Evolutionary conservation across 2,888 invertebrate genomes (phyloP), one percentile per base, ranked within the genome.

Genomic region (Nasonia oneida): DNA sequence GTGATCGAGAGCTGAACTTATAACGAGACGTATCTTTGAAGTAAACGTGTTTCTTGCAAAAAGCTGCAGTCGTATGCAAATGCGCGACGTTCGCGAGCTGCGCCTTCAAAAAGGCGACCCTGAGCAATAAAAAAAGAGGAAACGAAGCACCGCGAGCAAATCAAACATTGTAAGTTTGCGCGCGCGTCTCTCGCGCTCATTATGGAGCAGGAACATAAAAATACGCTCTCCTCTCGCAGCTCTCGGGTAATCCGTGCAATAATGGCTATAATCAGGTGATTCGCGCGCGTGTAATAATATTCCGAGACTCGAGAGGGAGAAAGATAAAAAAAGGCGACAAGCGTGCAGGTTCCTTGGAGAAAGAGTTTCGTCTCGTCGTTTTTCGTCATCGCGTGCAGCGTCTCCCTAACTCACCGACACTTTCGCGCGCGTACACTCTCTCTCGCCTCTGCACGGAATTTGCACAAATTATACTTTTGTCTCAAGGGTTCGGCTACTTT

Each of bases 231-330:
- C 80, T 33, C 64, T 15, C 0, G 4, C 37, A 14, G 3, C 23
- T n/a, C 39, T 3, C n/a, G n/a, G 80, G 42, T 81, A 67, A 85
- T 85, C 82, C 86, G 75, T 70, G 70, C 73, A 81, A 81, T 86
- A 86, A 86, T 86, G 83, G 86, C 83, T 86, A 86, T 86, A 86
- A 86, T 86, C 86, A 86, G 81, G 47, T 78, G 83, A 86, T 81
- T 84, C 84, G 84, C 84, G 86, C 80, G 71, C 73, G 71, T 67
- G 39, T 83, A 81, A 84, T 86, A 84, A 81, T 75, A 57, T 75
- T 78, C 81, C 70, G 50, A n/a, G 76, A 81, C 74, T 50, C 73
- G 23, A 37, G 75, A 10, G 74, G 10, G 33, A 47, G 50, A 67
- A 15, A 12, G 42, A 33, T 12, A 57, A 33, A 42, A n/a, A 47